Base-by-base conservation (phyloP, 2,888 invertebrate genomes). In the Lepidocyrtoides sp. region DNA sequence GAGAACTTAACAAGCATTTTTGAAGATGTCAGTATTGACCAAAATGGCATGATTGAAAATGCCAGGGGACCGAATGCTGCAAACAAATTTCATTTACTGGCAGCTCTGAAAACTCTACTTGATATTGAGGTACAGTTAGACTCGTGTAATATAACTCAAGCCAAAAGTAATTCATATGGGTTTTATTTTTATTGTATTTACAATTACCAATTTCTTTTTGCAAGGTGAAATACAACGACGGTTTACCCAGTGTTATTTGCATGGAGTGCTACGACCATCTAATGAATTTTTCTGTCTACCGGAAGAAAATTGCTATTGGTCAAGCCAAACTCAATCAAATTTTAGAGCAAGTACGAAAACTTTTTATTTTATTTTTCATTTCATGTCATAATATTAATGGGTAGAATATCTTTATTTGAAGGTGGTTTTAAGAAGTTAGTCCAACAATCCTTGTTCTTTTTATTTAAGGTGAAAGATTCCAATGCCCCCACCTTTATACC, bases 221-320 rank as follows among this genome's bases (percentile, higher is more conserved):
- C n/a, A n/a, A 93, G 93, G 90, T 93, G 0, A 66, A 88, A 10
- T 79, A 72, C 36, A 90, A 91, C 5, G 93, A 93, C 69, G 92
- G 92, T 0, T 72, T 93, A 5, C 92, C 93, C 0, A 63, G 77
- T 3, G 54, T 79, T 7, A 93, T 93, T 17, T 93, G 93, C 57
- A 69, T 85, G 23, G 91, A 93, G 10, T 93, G 93, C 77, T 51
- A 92, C n/a, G 93, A 93, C 26, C 82, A 77, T 29, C 20, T 93
- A 0, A 88, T 91, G 54, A 54, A 87, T 10, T 93, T 93, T 83
- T 93, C 93, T 1, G 91, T 90, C 2, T 93, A 92, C 60, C 69
- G 93, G 1, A 93, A 92, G 57, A 77, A 51, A 83, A 91, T 93
- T 10, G 84, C 91, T 0, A 90, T 93, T 14, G 93, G 93, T 0